A percentile compares a stretch with the other conserved stretches of the same genome.
These are phyloP conservation scores for Eueides isabella DNA, from an alignment of 1,140 invertebrate species.

Conservation along the genomic window DNA sequence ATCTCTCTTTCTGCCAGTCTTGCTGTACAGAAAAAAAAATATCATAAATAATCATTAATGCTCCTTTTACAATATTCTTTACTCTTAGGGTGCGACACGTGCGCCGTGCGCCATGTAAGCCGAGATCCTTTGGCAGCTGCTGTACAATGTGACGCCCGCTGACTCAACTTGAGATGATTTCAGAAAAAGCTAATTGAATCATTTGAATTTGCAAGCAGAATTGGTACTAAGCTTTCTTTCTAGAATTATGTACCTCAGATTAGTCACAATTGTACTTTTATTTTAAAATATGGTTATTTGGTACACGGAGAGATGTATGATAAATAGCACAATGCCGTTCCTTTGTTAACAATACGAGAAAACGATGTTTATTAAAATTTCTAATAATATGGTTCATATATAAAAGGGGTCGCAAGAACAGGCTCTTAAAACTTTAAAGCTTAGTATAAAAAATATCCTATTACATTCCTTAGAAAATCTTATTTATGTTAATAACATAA, in stretches of 20 bases:
- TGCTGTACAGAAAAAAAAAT: too few species aligned
- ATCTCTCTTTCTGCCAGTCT: too few species aligned
- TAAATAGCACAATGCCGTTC: too few species aligned
- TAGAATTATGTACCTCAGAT: background rate
- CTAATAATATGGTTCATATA: too few species aligned
- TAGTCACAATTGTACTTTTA: background rate
- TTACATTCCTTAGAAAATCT: background rate
- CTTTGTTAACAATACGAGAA: too few species aligned
- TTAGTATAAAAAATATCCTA: too few species aligned
- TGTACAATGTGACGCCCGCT: constrained; percentile 58
- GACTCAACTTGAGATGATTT: constrained; percentile 51
- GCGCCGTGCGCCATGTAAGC: constrained; percentile 75
- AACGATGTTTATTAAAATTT: too few species aligned
- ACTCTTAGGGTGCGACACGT: background rate
- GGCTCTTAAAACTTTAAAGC: too few species aligned
- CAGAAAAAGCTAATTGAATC: constrained; percentile 48
- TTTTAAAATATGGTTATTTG: too few species aligned
- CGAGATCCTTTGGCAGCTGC: constrained; percentile 78
- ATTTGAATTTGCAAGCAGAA: constrained; percentile 29
- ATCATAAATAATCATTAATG: background rate
- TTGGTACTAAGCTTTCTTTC: background rate
- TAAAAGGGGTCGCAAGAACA: too few species aligned
- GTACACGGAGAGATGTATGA: too few species aligned
- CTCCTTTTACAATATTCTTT: background rate
- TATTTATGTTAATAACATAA: background rate